Evolutionary conservation across 2,113 vertebrate genomes (phyloP), one percentile per base, ranked within the genome.

Genomic region (Empidonax alnorum): DNA sequence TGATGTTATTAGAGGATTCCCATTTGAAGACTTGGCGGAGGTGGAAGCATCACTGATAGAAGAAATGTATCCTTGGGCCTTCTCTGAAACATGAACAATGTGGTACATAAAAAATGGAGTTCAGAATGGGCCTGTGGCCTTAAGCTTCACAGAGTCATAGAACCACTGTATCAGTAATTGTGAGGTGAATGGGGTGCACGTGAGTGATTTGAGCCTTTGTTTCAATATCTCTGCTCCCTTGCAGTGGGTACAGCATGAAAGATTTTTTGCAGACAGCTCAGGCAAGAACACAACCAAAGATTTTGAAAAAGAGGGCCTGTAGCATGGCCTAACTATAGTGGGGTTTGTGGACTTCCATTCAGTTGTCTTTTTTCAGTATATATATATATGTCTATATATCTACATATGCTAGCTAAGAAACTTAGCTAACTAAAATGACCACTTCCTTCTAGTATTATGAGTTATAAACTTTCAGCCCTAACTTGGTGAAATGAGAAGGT

Each of bases 391-490:
- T 39, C 10, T 27, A 19, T 21, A 31, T 58, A 62, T 62, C 53
- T 50, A 71, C 42, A 35, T 9, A 33, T 31, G 35, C 66, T 47
- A 76, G 42, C 41, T 56, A 65, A 94, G 83, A 91, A 85, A 77
- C 49, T 63, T 84, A 58, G 37, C 72, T 81, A 81, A 41, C 49
- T 80, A 39, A 84, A 92, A 81, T 74, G 50, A 56, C 25, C 9
- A 10, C 89, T 90, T 89, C 78, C 68, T 59, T 35, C 61, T 31
- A 58, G 19, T 75, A 56, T 65, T 87, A 66, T 30, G 79, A 49
- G 75, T 84, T 87, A 15, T 72, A 91, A 94, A 97, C 76, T 82
- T 83, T 83, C 35, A 68, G 12, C 56, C 83, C 73, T 56, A 85
- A 74, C 78, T 90, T 69, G 27, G 82, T 69, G 68, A 89, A 96